A percentile compares a stretch with the other conserved stretches of the same genome.
These are phyloP conservation scores for Heliconius hermathena DNA, from an alignment of 1,140 invertebrate species.

Conservation along the genomic window DNA sequence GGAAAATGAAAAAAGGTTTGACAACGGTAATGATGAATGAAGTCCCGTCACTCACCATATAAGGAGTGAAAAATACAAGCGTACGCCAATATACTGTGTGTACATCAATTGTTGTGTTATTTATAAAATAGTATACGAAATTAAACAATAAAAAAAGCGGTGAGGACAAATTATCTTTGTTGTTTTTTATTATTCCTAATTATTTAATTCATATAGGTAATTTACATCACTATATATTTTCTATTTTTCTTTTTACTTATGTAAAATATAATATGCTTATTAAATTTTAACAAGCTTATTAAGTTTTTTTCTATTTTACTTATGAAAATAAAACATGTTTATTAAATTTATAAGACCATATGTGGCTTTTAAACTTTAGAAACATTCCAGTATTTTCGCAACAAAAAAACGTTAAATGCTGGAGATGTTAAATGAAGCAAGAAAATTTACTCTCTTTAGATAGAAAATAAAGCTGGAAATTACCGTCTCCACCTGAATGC, in stretches of 20 bases:
- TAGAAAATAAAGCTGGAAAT: slow-evolving; percentile 55
- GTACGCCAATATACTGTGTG: neutral
- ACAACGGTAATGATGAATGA: slow-evolving; percentile 28
- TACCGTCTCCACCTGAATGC: slow-evolving; percentile 59
- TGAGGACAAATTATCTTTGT: too few relatives aligned
- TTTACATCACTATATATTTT: too few relatives aligned
- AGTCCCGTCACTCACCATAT: slow-evolving; percentile 10
- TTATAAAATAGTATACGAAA: too few relatives aligned
- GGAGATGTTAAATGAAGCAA: slow-evolving; percentile 40
- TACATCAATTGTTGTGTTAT: too few relatives aligned
- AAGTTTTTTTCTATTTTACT: too few relatives aligned
- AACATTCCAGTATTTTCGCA: neutral
- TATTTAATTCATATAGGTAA: too few relatives aligned
- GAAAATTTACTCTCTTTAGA: slow-evolving; percentile 25
- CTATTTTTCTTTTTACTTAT: too few relatives aligned
- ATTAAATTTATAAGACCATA: neutral
- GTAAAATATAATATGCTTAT: too few relatives aligned
- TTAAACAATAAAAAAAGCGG: too few relatives aligned
- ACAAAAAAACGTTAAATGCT: slow-evolving; percentile 11
- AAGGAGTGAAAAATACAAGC: neutral
- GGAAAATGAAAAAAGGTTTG: neutral
- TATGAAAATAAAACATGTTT: neutral
- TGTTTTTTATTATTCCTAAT: too few relatives aligned
- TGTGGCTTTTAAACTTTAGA: neutral
- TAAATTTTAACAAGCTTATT: too few relatives aligned